Evolutionary conservation across 1,140 invertebrate species (phyloP), one percentile per base, ranked within the genome.

Genomic region (Mactra quadrangularis): DNA sequence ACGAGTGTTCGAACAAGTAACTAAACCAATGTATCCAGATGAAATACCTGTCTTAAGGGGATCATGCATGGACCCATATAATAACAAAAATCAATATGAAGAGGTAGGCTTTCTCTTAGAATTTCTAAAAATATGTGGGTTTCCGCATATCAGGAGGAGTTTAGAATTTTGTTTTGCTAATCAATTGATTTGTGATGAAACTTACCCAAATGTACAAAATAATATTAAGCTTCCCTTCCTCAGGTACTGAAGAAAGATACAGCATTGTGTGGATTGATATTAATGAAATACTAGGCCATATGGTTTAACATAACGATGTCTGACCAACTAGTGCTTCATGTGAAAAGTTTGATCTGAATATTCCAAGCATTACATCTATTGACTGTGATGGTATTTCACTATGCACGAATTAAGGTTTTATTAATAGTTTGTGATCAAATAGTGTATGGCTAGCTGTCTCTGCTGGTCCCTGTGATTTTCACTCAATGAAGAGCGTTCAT

Each of bases 1-100:
- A 38, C 27, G 52, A 13, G 52, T 72, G 6, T 72, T 72, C 55
- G 70, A 72, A 29, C 45, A 22, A 25, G 38, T 72, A 3, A 72
- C 70, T 25, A 19, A 9, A 45, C 70, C 70, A 35, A 35, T 72
- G 29, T 13, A 52, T 33, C 50, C 50, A 31, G 25, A 72, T 13
- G 4, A 9, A 29, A 2, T 19, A 1, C n/a, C 25, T 13, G 11
- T 31, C 1, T 13, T 72, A 19, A 55, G 31, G 33, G 6, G n/a
- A 9, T 72, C 70, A 2, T 72, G 70, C 22, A 1, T 47, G 3
- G 70, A 72, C 38, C 70, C 70, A 13, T 15, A 38, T 3, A 38
- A 4, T n/a, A 6, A 3, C 4, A 27, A 35, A 6, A 11, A 33
- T 25, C 50, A 38, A 38, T 1, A 38, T 55, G 52, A 72, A 72